These are phyloP conservation scores for Zelostemma sp. DNA, from an alignment of 1,140 invertebrate species.

Conservation along the genomic window DNA sequence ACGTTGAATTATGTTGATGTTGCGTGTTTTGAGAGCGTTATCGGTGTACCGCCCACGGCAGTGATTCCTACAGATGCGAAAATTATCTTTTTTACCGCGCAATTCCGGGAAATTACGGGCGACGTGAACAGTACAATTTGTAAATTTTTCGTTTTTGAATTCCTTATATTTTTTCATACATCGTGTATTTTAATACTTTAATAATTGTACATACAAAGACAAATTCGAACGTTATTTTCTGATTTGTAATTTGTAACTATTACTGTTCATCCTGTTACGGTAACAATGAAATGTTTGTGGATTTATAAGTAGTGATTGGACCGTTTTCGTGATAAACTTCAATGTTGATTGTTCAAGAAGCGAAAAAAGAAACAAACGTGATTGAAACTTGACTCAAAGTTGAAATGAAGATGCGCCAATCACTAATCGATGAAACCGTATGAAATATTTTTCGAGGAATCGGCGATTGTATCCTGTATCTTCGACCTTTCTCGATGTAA, in stretches of 20 bases:
- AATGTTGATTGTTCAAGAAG: no score
- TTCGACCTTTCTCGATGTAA: constrained; percentile 39
- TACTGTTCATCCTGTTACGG: not conserved
- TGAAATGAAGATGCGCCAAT: no score
- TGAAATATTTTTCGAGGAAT: constrained; percentile 5
- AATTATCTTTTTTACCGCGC: not conserved
- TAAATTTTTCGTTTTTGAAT: constrained; percentile 1
- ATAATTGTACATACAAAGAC: no score
- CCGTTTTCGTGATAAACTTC: not conserved
- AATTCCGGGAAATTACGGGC: not conserved
- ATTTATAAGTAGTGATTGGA: not conserved
- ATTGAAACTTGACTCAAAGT: no score
- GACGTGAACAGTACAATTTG: not conserved
- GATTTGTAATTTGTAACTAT: not conserved
- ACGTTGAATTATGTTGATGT: not conserved
- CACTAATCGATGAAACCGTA: not conserved
- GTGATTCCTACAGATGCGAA: not conserved
- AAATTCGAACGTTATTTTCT: not conserved
- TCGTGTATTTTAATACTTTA: no score
- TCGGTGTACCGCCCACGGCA: not conserved
- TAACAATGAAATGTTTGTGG: not conserved
- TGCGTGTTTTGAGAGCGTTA: not conserved
- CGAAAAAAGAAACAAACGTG: no score
- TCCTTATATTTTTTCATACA: not conserved
- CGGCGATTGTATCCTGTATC: constrained; percentile 3